These are phyloP conservation scores for Burhinus bistriatus DNA, from an alignment of 2,113 vertebrate species.

Conservation along the genomic window DNA sequence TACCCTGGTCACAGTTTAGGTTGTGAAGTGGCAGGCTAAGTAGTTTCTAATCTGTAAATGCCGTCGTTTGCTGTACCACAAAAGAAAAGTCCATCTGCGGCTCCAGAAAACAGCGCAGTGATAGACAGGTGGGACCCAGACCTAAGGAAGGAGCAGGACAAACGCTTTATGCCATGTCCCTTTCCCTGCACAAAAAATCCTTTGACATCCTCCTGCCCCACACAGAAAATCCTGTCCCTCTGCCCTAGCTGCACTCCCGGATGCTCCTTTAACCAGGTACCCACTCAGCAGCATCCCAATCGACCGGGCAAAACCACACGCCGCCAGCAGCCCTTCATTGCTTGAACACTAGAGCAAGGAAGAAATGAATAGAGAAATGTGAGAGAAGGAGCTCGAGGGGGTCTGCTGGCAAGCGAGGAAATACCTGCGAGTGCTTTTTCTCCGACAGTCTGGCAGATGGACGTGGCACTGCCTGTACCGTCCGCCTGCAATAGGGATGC, in stretches of 20 bases:
- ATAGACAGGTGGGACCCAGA: neutral
- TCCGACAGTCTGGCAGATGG: neutral
- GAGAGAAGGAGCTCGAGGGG: neutral
- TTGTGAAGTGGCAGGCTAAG: neutral
- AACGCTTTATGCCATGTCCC: neutral
- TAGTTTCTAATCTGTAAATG: neutral
- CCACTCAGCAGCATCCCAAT: neutral
- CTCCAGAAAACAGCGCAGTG: neutral
- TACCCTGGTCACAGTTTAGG: neutral
- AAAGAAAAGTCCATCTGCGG: neutral
- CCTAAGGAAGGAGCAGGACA: neutral
- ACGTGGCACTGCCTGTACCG: neutral
- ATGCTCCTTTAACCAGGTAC: neutral
- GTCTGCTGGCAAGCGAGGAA: neutral
- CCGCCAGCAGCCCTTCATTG: neutral
- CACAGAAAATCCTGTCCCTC: neutral
- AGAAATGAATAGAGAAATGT: neutral
- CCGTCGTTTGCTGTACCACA: neutral
- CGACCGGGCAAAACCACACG: neutral
- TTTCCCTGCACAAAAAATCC: neutral
- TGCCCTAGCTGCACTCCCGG: too few species aligned
- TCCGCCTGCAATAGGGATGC: neutral
- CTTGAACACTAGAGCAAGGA: neutral
- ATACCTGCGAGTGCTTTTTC: neutral
- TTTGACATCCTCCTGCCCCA: fast-evolving